These are phyloP conservation scores for Dryobota labecula DNA, from an alignment of 2,888 invertebrate species.

Conservation along the genomic window DNA sequence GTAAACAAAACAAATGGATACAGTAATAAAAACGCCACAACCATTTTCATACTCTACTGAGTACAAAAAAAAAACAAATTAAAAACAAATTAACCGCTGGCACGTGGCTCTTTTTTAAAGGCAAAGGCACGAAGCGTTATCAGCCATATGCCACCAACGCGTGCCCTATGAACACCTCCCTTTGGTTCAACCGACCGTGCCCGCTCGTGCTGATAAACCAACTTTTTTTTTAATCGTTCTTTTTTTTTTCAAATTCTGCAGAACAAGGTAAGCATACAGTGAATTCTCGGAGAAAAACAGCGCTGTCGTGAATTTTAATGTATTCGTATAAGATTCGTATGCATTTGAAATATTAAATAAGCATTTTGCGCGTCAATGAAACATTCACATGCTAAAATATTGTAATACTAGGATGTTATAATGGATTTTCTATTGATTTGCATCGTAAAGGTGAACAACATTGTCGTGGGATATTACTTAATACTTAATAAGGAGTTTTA, in stretches of 20 bases:
- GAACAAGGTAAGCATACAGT: constrained; percentile 33
- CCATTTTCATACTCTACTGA: constrained; percentile 59
- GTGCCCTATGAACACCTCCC: constrained; percentile 75
- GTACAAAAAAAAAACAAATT: constrained; percentile 57
- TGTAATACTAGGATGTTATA: constrained; percentile 39
- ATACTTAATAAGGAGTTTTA: background rate
- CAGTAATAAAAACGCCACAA: constrained; percentile 16
- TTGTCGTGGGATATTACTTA: background rate
- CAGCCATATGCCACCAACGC: constrained; percentile 87
- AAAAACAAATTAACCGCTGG: constrained; percentile 71
- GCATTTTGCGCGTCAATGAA: constrained; percentile 60
- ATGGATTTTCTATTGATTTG: constrained; percentile 61
- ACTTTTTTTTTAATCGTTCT: constrained; percentile 17
- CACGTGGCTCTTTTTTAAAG: constrained; percentile 81
- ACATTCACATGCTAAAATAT: constrained; percentile 53
- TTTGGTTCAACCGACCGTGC: constrained; percentile 74
- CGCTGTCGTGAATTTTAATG: constrained; percentile 58
- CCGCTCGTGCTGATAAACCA: constrained; percentile 51
- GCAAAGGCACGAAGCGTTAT: constrained; percentile 72
- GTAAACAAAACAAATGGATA: constrained; percentile 2
- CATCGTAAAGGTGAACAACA: constrained; percentile 65
- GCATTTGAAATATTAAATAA: constrained; percentile 60
- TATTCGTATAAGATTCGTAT: constrained; percentile 35
- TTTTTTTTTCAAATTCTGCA: constrained; percentile 56
- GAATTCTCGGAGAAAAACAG: constrained; percentile 61